Evolutionary conservation across 1,140 invertebrate species (phyloP).

Genomic region (Camponotus floridanus): DNA sequence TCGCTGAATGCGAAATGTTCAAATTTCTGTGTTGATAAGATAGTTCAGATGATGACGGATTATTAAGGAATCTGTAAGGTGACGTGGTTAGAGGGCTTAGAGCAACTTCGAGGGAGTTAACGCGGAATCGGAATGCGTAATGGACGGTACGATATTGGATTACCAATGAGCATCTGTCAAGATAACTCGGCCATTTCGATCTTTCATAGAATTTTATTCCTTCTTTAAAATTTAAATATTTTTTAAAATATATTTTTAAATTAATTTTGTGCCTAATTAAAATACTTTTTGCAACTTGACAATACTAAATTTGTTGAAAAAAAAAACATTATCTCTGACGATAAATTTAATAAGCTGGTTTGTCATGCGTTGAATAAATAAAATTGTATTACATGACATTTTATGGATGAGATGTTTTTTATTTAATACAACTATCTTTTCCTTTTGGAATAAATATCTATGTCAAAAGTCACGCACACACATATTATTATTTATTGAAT

Average conservation of each 20-base stretch:
- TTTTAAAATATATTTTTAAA: background rate
- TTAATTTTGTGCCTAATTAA: conserved; percentile 6
- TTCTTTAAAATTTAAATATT: conserved; percentile 14
- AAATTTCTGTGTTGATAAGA: conserved; percentile 78
- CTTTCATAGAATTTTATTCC: background rate
- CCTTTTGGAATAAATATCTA: background rate
- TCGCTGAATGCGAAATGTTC: conserved; percentile 48
- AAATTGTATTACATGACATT: too few species aligned
- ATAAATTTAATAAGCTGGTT: background rate
- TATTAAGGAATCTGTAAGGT: conserved; percentile 57
- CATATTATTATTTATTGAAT: background rate
- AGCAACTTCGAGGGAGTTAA: conserved; percentile 77
- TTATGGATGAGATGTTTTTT: too few species aligned
- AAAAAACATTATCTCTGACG: background rate
- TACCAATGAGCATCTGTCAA: conserved; percentile 81
- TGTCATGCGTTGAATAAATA: background rate
- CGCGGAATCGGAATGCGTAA: conserved; percentile 85
- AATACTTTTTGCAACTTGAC: background rate
- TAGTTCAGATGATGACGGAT: conserved; percentile 79
- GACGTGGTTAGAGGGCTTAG: conserved; percentile 61
- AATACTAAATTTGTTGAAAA: background rate
- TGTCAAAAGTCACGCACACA: background rate
- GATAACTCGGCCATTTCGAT: background rate
- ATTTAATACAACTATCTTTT: too few species aligned
- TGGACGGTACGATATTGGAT: conserved; percentile 81